phyloP scores from a whole-genome alignment of 1,140 invertebrate species.

The Drosophila funebris region DNA sequence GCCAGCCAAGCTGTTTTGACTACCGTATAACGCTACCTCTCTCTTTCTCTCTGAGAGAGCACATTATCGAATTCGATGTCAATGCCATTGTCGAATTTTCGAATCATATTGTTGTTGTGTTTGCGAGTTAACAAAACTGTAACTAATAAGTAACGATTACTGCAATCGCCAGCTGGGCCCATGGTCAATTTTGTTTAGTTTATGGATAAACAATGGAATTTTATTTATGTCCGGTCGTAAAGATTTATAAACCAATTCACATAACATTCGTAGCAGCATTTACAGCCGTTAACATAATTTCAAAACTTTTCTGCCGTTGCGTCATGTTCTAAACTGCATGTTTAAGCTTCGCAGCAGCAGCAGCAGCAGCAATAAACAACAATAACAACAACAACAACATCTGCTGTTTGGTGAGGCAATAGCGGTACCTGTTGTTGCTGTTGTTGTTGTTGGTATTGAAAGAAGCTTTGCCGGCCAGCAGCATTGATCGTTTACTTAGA shows the following conservation, averaged over 20 bases:
- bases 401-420: slow-evolving; percentile 14
- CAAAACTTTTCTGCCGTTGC: slow-evolving; percentile 30
- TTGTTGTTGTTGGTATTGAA: slow-evolving; percentile 23
- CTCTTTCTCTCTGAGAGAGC: not conserved
- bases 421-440: slow-evolving; percentile 24
- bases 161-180: not conserved
- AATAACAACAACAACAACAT: slow-evolving; percentile 6
- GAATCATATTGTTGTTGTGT: not conserved
- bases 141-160: slow-evolving; percentile 48
- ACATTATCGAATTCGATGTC: slow-evolving; percentile 56
- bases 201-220: slow-evolving; percentile 39
- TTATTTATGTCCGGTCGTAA: slow-evolving; percentile 35
- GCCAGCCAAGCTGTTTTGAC: not conserved
- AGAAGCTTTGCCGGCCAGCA: slow-evolving; percentile 15
- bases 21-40: not conserved
- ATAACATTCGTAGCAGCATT: slow-evolving; percentile 2
- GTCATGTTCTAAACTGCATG: slow-evolving; percentile 32
- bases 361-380: slow-evolving; percentile 14
- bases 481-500: slow-evolving; percentile 50
- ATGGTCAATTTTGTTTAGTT: slow-evolving; percentile 48
- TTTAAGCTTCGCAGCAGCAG: not conserved
- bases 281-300: slow-evolving; percentile 25
- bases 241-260: slow-evolving; percentile 11
- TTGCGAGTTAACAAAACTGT: slow-evolving; percentile 49
- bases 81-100: slow-evolving; percentile 62